Evolutionary conservation across 2,113 vertebrate species (phyloP), one percentile per base, ranked within the genome.

Genomic region (Ellobius talpinus): DNA sequence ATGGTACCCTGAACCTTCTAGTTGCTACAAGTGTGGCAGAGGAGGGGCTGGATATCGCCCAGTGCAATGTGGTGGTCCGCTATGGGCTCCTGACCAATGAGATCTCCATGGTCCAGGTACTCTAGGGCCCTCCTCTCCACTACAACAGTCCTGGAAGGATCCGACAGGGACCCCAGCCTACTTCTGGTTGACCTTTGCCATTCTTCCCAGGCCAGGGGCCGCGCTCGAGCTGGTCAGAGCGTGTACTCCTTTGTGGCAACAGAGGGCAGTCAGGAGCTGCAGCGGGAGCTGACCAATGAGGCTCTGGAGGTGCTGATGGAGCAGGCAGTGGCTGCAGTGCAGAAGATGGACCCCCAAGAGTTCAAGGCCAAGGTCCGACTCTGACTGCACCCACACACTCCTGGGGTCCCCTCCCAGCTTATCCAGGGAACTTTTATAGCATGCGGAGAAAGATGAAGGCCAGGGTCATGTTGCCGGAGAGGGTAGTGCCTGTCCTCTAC

Each of bases 61-160:
- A 99, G 73, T 99, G 99, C 90, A 99, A 99, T 65, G 96, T 99
- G 6, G 98, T 99, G 93, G 99, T 99, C 33, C 99, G 99, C 93
- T 99, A 99, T 0, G 99, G 99, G 26, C 99, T 99, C 89, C 99
- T 99, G 94, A 99, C 99, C 85, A 99, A 99, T 0, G 99, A 99
- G 98, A 99, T 99, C 0, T 99, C 99, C 88, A 99, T 99, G 99
- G 95, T 99, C 96, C 99, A 99, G 99, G 99, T 99, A 86, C 26
- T 24, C 24, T 19, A 17, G 19, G 1, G 7, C 24, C 42, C 16
- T 36, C 36, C 52, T 45, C 13, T 31, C 45, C 45, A 21, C 70
- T 5, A 12, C 87, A 23, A 0, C n/a, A 50, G 58, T 26, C 90
- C 58, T 39, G 3, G 5, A 13, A 93, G 84, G 45, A 21, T n/a